These are phyloP conservation scores for Cephus sareptanus DNA, from an alignment of 2,888 invertebrate genomes.

Conservation along the genomic window DNA sequence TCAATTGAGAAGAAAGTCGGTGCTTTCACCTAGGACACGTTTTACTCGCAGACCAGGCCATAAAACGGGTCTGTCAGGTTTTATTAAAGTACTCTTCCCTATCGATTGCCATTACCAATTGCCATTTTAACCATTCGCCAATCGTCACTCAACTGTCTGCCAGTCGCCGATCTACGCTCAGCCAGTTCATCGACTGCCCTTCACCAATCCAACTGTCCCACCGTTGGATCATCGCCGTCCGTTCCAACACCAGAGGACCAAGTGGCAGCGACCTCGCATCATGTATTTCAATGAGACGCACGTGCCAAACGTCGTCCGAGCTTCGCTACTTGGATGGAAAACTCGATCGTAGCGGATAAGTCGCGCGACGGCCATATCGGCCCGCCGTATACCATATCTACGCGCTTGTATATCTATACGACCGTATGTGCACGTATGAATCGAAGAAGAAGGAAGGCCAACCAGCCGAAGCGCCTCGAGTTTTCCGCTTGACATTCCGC, in stretches of 20 bases:
- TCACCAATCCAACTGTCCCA: neutral
- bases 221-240: neutral
- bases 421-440: neutral
- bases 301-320: neutral
- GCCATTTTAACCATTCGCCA: neutral
- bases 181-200: neutral
- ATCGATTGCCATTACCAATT: neutral
- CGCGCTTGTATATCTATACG: neutral
- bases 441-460: neutral
- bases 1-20: constrained; percentile 11
- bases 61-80: neutral
- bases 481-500: neutral
- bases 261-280: neutral
- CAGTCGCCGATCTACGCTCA: neutral
- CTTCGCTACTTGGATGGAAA: neutral
- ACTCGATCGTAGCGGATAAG: neutral
- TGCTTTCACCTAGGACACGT: constrained; percentile 12
- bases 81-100: neutral
- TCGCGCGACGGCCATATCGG: neutral
- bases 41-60: neutral
- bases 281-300: neutral
- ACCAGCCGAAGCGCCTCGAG: neutral
- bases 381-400: neutral
- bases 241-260: neutral
- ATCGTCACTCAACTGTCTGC: neutral